Base-by-base conservation (phyloP, 2,797 vertebrate species). In the Esox masquinongy region DNA sequence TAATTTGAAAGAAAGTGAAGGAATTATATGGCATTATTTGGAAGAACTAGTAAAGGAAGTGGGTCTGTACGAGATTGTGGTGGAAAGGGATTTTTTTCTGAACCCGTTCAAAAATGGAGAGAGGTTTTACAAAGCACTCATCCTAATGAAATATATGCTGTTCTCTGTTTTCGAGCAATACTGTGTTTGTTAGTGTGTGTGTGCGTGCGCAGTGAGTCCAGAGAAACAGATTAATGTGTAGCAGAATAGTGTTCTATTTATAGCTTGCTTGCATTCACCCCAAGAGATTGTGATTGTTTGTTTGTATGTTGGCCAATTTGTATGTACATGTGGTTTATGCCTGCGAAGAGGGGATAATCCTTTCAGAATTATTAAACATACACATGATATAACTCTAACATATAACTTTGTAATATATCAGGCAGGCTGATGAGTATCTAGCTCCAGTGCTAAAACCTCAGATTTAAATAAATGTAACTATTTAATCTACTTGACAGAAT, bases 121-220 rank as follows among this genome's bases (percentile, higher is more conserved):
- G 39, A 56, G 19, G 80, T 72, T 84, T 87, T 86, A 85, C 71
- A 87, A 82, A 79, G 85, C 85, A 87, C 85, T 91, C 83, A 88
- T 34, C 79, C 77, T 85, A 83, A 88, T 89, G 80, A 89, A 79
- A 81, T 49, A 24, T 43, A 83, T 70, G n/a, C 39, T 74, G 72
- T 82, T 53, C 34, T 66, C 69, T 68, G 80, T 75, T 56, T 68
- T 69, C 70, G 51, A 80, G 56, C 69, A 49, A 14, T 26, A 16
- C 26, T 29, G 69, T 70, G 64, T 77, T 68, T 80, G 73, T 68
- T 34, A 39, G 15, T n/a, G 36, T 36, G 31, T 36, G 31, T 70
- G 68, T 26, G 22, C n/a, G 43, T 24, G 17, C 8, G 2, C 26
- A 2, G 1, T 14, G 14, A 15, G 12, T 26, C 22, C n/a, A 63